Percentiles rank a stretch among this genome's conserved stretches.
Evolutionary conservation across 2,797 vertebrate genomes (phyloP).

Genomic region (Scyliorhinus canicula): DNA sequence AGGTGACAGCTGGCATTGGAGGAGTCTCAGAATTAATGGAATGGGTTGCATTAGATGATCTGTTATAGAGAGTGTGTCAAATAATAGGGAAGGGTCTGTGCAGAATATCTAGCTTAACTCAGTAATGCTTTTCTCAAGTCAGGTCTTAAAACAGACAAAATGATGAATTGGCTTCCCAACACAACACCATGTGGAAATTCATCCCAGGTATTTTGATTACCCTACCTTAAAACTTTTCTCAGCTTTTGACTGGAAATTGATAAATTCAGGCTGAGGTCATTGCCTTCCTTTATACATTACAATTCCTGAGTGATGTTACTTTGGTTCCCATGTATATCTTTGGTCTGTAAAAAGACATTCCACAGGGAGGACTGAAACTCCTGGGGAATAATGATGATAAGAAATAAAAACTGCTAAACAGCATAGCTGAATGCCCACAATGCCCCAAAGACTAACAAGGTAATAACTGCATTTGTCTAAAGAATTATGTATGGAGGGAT

Average conservation of each 20-base stretch:
- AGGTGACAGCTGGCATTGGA: background rate
- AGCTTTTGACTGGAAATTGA: background rate
- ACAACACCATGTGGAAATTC: background rate
- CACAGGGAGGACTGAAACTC: background rate
- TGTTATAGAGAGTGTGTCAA: background rate
- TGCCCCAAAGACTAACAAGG: background rate
- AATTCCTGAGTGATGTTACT: background rate
- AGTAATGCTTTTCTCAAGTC: background rate
- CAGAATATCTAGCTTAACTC: background rate
- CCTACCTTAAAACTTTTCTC: background rate
- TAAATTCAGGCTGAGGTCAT: background rate
- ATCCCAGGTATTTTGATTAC: background rate
- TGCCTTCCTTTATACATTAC: background rate
- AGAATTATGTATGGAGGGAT: background rate
- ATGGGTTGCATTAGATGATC: background rate
- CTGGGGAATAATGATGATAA: background rate
- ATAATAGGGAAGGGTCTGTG: background rate
- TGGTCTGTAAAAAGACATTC: background rate
- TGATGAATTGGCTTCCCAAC: background rate
- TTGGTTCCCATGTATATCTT: background rate
- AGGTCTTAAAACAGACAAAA: background rate
- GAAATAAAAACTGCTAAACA: background rate
- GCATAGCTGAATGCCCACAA: background rate
- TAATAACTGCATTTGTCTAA: background rate
- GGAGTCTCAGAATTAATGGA: background rate